Evolutionary conservation across 2,888 invertebrate species (phyloP), one percentile per base, ranked within the genome.

Genomic region (Oxytorus armatus): DNA sequence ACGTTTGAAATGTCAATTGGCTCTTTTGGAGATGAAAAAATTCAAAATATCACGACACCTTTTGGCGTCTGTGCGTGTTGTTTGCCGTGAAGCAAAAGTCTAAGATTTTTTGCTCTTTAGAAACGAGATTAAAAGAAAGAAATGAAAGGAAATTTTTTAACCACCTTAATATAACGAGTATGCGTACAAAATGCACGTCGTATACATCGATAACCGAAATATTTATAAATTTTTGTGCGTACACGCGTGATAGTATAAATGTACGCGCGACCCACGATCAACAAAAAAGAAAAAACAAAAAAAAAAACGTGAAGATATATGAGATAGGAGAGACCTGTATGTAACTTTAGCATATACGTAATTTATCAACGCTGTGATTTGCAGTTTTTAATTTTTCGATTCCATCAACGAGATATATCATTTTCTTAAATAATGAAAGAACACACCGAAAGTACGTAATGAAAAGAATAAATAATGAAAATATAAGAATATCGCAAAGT

Each of bases 301-400:
- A n/a, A 33, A 44, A 51, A 49, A 16, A 25, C 1, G 23, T 23
- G 23, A 33, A 16, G 16, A 49, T 33, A 25, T n/a, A 21, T 42
- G 44, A 44, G 16, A 65, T 53, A 70, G 49, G 74, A 74, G 78
- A 86, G 79, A 86, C 72, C 78, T 86, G 82, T 88, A 87, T 85
- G 83, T 86, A 87, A 80, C 63, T 65, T 82, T 87, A 88, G 85
- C 68, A 53, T 75, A 66, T 88, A 88, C 88, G 85, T 89, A 87
- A 89, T 88, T 89, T 88, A 89, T 88, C 86, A 82, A 85, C 75
- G 84, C 86, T 89, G 88, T 87, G 87, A 89, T 89, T 87, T 83
- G 81, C 86, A 86, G 84, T 88, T 85, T 86, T 72, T 78, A 79
- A 82, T 84, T 80, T 79, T 57, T 57, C 65, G 25, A 78, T 73